Percentiles rank a stretch among this genome's conserved stretches.
Evolutionary conservation across 2,113 vertebrate genomes (phyloP).

Genomic region (Carettochelys insculpta): DNA sequence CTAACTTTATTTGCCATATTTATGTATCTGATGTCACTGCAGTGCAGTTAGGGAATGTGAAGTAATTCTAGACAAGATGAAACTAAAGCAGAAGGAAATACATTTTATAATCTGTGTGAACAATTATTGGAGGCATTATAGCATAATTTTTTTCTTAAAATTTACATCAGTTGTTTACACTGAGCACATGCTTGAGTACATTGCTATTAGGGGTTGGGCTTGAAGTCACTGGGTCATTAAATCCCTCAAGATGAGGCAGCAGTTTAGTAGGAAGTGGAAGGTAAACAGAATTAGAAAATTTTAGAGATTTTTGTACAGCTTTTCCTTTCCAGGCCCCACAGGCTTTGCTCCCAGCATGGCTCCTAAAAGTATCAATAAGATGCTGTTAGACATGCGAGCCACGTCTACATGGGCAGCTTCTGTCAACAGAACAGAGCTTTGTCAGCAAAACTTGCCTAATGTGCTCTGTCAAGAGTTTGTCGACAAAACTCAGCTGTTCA

Average conservation of each 20-base stretch:
- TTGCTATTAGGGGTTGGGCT: background rate
- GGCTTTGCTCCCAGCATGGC: rapidly evolving
- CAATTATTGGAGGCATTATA: background rate
- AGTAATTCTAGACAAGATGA: background rate
- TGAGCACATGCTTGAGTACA: background rate
- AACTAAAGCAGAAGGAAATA: background rate
- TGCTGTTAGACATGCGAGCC: background rate
- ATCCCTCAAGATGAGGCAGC: background rate
- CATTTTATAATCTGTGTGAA: background rate
- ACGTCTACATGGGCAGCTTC: too few relatives aligned
- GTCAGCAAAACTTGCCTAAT: too few relatives aligned
- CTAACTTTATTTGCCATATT: background rate
- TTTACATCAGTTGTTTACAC: background rate
- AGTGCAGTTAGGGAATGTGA: background rate
- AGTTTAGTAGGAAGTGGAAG: background rate
- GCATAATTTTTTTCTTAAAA: background rate
- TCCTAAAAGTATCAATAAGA: background rate
- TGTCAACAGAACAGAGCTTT: too few relatives aligned
- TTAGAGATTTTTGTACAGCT: background rate
- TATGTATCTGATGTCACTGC: background rate
- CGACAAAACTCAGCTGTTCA: too few relatives aligned
- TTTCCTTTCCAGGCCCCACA: background rate
- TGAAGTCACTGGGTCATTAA: background rate
- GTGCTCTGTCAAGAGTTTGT: too few relatives aligned
- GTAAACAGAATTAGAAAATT: background rate